Conservation (phyloP, 2,888 invertebrate species). For the Cataglyphis albicans region DNA sequence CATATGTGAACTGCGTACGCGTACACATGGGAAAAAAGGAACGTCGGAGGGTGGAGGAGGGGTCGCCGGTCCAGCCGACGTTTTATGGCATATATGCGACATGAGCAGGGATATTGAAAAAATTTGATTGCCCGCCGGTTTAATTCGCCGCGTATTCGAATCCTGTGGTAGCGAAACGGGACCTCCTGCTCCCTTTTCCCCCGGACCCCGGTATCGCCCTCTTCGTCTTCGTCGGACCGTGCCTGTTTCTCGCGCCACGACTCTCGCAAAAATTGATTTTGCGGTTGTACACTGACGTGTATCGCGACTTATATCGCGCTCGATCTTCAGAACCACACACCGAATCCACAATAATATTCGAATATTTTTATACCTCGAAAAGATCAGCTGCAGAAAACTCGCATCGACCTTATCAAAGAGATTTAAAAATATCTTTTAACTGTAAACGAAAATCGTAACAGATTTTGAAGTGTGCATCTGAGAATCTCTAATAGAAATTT, state of each 20-base stretch:
- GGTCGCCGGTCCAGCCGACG: constrained; percentile 28
- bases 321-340: not conserved
- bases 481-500: not conserved
- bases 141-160: constrained; percentile 57
- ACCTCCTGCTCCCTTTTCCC: constrained; percentile 17
- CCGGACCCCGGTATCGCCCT: not conserved
- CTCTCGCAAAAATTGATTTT: constrained; percentile 75
- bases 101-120: constrained; percentile 73
- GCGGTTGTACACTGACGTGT: constrained; percentile 56
- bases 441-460: not conserved
- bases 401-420: not conserved
- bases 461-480: not conserved
- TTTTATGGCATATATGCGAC: constrained; percentile 70
- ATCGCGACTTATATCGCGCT: not conserved
- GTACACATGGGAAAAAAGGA: constrained; percentile 10
- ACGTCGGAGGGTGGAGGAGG: constrained; percentile 10
- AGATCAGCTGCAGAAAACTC: not conserved
- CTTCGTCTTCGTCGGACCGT: constrained; percentile 11
- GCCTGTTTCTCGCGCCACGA: constrained; percentile 43
- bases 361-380: not conserved
- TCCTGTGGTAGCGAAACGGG: constrained; percentile 60
- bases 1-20: not conserved
- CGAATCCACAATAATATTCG: constrained; percentile 27
- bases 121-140: constrained; percentile 73
- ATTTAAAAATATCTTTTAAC: not conserved